Conservation (phyloP, 2,113 vertebrate genomes). For the Istiophorus platypterus region DNA sequence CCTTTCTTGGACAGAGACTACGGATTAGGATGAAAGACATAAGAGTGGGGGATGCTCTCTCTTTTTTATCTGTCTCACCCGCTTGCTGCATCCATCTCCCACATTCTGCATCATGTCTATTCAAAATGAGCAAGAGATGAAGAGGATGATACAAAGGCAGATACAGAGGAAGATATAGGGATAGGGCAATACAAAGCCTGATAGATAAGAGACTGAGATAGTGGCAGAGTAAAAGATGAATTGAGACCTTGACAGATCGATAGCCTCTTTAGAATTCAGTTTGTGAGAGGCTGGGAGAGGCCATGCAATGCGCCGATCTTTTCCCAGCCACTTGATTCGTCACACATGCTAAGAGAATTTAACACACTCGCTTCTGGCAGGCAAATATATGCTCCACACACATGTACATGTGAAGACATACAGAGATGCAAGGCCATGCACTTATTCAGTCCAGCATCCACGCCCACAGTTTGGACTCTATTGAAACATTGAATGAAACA, state of each 20-base stretch:
- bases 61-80: slow-evolving; percentile 70
- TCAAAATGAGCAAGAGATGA: slow-evolving; percentile 42
- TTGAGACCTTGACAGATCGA: slow-evolving; percentile 71
- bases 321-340: slow-evolving; percentile 79
- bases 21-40: slow-evolving; percentile 80
- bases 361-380: slow-evolving; percentile 70
- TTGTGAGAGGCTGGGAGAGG: slow-evolving; percentile 63
- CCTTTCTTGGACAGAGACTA: slow-evolving; percentile 81
- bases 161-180: slow-evolving; percentile 19
- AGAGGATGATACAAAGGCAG: slow-evolving; percentile 33
- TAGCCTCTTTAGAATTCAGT: slow-evolving; percentile 73
- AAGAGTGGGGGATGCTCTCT: slow-evolving; percentile 77
- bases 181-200: slow-evolving; percentile 9
- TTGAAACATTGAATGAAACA: slow-evolving; percentile 67
- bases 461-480: slow-evolving; percentile 42
- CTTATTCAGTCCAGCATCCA: slow-evolving; percentile 49
- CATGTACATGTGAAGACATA: slow-evolving; percentile 68
- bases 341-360: slow-evolving; percentile 84
- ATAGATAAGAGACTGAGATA: slow-evolving; percentile 55
- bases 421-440: slow-evolving; percentile 42
- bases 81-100: slow-evolving; percentile 61
- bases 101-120: slow-evolving; percentile 62
- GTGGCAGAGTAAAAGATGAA: slow-evolving; percentile 39
- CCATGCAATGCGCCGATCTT: slow-evolving; percentile 55
- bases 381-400: slow-evolving; percentile 61